Percentiles rank a stretch among this genome's conserved stretches.
Conservation (phyloP, 2,888 invertebrate genomes). For the Unio pictorum region DNA sequence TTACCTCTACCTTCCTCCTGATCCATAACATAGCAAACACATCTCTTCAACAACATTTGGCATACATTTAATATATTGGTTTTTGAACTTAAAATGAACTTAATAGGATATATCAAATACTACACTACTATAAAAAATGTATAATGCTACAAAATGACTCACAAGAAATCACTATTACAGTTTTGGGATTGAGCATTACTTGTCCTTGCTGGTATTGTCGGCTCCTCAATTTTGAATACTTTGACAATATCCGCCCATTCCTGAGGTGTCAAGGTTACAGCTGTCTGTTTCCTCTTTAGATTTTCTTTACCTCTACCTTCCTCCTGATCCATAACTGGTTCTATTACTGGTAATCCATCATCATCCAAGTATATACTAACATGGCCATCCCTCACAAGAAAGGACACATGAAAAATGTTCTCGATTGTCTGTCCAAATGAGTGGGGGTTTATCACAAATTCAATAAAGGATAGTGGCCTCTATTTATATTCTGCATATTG, state of each 20-base stretch:
- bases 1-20: no score
- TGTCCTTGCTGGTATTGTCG: no score
- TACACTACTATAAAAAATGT: no score
- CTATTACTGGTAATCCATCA: constrained; percentile 55
- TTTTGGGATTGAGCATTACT: no score
- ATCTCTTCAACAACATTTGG: no score
- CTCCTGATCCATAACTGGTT: constrained; percentile 27
- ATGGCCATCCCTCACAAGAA: constrained; percentile 68
- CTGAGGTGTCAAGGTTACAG: constrained; percentile 51
- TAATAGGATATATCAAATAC: no score
- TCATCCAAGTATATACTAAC: constrained; percentile 52
- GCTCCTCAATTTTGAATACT: no score
- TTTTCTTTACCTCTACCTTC: constrained; percentile 16
- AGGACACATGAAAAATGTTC: constrained; percentile 73
- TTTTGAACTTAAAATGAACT: no score
- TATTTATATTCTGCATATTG: constrained; percentile 27
- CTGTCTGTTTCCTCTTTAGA: constrained; percentile 48
- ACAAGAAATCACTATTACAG: no score
- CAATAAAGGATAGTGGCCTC: constrained; percentile 69
- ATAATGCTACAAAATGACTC: constrained; percentile 31
- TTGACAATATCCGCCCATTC: no score
- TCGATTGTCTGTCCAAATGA: constrained; percentile 72
- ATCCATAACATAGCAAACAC: no score
- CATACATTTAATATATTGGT: no score
- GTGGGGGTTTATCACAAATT: constrained; percentile 71